phyloP scores from a whole-genome alignment of 2,888 invertebrate species.

The Eudemis profundana region DNA sequence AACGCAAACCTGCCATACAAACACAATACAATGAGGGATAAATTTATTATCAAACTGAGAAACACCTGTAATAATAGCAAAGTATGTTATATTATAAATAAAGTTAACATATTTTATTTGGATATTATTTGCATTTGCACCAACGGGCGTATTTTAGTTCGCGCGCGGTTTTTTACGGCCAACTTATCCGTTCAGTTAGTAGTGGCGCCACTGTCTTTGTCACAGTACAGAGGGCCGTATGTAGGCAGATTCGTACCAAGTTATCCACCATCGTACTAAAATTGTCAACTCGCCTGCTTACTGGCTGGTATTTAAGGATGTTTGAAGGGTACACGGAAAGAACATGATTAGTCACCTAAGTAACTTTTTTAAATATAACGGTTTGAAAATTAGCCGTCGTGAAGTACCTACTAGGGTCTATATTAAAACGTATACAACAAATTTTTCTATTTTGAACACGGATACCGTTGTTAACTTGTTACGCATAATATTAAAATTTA shows the following conservation, averaged over 20 bases:
- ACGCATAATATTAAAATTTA: too few relatives aligned
- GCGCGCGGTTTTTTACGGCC: constrained; percentile 18
- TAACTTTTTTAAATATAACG: too few relatives aligned
- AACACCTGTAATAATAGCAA: constrained; percentile 32
- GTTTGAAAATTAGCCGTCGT: too few relatives aligned
- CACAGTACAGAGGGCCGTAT: not conserved
- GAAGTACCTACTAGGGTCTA: too few relatives aligned
- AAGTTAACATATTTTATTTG: constrained; percentile 18
- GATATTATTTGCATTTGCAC: constrained; percentile 22
- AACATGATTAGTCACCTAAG: too few relatives aligned
- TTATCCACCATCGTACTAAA: not conserved
- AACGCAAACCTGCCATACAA: constrained; percentile 25
- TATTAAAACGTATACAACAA: too few relatives aligned
- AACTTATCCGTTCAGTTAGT: constrained; percentile 15
- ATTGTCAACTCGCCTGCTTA: not conserved
- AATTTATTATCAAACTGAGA: constrained; percentile 34
- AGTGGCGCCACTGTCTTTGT: constrained; percentile 33
- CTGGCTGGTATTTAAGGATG: too few relatives aligned
- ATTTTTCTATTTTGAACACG: too few relatives aligned
- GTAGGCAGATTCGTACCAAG: not conserved
- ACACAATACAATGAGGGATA: constrained; percentile 18
- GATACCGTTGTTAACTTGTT: too few relatives aligned
- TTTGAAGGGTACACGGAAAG: too few relatives aligned
- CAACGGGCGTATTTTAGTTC: not conserved
- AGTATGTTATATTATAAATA: constrained; percentile 12